A percentile compares a stretch with the other conserved stretches of the same genome.
Conservation (phyloP, 2,888 invertebrate species). For the Drosophila lacicola region DNA sequence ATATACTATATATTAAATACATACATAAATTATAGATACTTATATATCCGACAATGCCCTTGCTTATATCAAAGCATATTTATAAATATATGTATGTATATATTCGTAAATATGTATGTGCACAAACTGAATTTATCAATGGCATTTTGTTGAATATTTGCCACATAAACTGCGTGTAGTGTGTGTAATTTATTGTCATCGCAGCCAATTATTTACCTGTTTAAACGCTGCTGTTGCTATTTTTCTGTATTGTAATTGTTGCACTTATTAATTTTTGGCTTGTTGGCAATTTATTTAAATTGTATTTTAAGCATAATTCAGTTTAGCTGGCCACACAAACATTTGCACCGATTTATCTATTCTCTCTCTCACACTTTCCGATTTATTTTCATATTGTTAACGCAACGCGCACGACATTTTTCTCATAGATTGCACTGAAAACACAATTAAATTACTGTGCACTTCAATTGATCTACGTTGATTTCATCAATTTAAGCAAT, state of each 20-base stretch:
- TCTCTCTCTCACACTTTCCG: conserved; percentile 18
- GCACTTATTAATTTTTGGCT: conserved; percentile 48
- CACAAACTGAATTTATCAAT: conserved; percentile 55
- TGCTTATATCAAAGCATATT: conserved; percentile 17
- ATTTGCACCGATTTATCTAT: conserved; percentile 38
- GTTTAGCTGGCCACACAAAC: conserved; percentile 48
- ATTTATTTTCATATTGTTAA: conserved; percentile 36
- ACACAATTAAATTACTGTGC: conserved; percentile 24
- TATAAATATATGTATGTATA: neutral
- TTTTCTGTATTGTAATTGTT: conserved; percentile 35
- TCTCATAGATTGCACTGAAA: conserved; percentile 28
- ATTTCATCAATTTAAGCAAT: conserved; percentile 62
- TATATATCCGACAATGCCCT: conserved; percentile 43
- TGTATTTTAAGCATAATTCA: conserved; percentile 74
- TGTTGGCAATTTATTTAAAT: conserved; percentile 70
- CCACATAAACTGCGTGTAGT: conserved; percentile 35
- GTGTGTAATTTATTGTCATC: conserved; percentile 21
- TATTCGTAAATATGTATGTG: neutral
- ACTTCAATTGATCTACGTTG: conserved; percentile 31
- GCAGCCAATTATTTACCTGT: conserved; percentile 60
- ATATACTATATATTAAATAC: conserved; percentile 41
- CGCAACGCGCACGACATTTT: conserved; percentile 22
- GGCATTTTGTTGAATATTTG: conserved; percentile 44
- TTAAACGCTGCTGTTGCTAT: conserved; percentile 56
- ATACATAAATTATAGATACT: conserved; percentile 35